Evolutionary conservation across 2,113 vertebrate genomes (phyloP), one percentile per base, ranked within the genome.

Genomic region (Callipepla californica): DNA sequence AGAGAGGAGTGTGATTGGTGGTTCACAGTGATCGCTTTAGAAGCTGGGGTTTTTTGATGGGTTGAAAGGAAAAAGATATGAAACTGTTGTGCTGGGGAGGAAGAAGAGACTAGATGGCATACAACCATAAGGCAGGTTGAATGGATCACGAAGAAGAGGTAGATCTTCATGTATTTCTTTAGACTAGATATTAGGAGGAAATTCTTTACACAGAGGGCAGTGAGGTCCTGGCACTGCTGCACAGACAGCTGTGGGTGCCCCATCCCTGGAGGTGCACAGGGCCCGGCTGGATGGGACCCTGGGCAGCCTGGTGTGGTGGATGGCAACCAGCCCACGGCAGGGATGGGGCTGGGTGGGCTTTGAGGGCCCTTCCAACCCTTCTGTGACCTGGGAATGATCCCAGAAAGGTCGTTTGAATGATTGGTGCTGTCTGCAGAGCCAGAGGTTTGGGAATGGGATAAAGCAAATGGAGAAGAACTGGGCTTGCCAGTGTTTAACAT

Each of bases 11-110:
- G 79, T 91, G 90, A 78, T 50, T 70, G 87, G 85, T 77, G 65
- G 93, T 68, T 74, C 87, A 83, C 47, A 47, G 51, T 8, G 72
- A 38, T 91, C 70, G 83, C 83, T 90, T 94, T 89, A 96, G 93
- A 61, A 90, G 50, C 72, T 80, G 28, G 62, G 50, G 34, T 92
- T 93, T 50, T 94, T 38, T 92, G 80, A 68, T 74, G 76, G 57
- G 61, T 83, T 75, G 61, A 51, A 51, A 87, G 61, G 65, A 90
- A 85, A 22, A 25, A 94, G 91, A 30, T 91, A 34, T 7, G 80
- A 85, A 44, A 69, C 72, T 87, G 79, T 36, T 75, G 38, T 90
- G 85, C 87, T 76, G 83, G 79, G 58, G 78, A 93, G 55, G 23
- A 87, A 83, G 74, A 82, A 34, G 67, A 73, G 80, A 51, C 91